Percentiles rank a stretch among this genome's conserved stretches.
Conservation (phyloP, 2,888 invertebrate species). For the Dione vanillae region DNA sequence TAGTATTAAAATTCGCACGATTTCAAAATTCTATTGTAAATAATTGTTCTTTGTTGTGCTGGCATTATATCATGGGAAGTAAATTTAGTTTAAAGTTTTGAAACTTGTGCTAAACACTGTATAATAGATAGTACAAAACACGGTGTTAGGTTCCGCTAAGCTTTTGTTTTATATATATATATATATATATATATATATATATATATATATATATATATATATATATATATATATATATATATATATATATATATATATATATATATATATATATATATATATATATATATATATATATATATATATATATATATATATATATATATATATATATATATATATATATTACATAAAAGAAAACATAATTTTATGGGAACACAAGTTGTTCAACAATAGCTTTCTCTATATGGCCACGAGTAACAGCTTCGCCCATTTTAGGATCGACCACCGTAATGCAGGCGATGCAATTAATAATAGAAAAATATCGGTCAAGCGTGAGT, state of each 20-base stretch:
- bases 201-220: no score
- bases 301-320: no score
- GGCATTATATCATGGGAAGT: not conserved
- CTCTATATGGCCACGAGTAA: not conserved
- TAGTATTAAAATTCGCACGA: conserved; percentile 13
- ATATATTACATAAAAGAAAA: not conserved
- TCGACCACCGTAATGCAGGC: not conserved
- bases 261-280: no score
- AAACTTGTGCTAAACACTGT: not conserved
- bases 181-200: no score
- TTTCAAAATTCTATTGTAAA: conserved; percentile 15
- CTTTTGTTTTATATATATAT: no score
- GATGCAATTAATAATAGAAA: not conserved
- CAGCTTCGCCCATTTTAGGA: not conserved
- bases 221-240: no score
- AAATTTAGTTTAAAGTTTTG: not conserved
- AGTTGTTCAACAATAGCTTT: not conserved
- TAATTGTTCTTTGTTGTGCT: not conserved
- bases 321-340: no score
- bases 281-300: no score
- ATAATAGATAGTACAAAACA: no score
- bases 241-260: no score
- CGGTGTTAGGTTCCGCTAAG: no score
- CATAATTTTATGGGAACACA: conserved; percentile 6
- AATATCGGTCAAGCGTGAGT: no score